Conservation (phyloP, 2,888 invertebrate genomes). For the Sinhomidia bicolor region DNA sequence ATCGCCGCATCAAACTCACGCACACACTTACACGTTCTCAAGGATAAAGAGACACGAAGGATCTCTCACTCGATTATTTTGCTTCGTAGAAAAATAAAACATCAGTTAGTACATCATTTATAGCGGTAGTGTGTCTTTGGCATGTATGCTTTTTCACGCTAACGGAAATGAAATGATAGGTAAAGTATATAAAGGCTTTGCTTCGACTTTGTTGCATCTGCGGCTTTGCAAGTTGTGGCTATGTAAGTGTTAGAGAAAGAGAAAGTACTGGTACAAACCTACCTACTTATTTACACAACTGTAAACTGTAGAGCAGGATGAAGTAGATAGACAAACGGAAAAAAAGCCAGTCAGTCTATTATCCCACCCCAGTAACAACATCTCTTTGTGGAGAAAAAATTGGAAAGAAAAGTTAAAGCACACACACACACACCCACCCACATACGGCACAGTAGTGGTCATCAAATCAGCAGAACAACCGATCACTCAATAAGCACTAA, state of each 20-base stretch:
- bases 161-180: background rate
- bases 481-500: background rate
- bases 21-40: background rate
- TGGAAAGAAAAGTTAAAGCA: background rate
- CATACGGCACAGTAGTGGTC: too few relatives aligned
- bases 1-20: background rate
- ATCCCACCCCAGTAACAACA: too few relatives aligned
- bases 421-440: background rate
- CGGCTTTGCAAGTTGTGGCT: background rate
- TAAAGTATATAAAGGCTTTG: too few relatives aligned
- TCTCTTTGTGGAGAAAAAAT: background rate
- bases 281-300: background rate
- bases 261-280: background rate
- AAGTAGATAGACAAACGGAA: background rate
- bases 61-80: background rate
- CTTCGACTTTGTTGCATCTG: background rate
- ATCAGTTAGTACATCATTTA: background rate
- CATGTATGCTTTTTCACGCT: too few relatives aligned
- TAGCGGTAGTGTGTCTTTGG: too few relatives aligned
- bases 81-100: background rate
- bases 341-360: background rate
- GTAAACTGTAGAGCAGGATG: background rate
- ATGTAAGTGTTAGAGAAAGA: background rate
- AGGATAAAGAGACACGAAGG: background rate
- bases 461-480: background rate